Percentiles rank a stretch among this genome's conserved stretches.
These are phyloP conservation scores for Gopherus flavomarginatus DNA, from an alignment of 2,113 vertebrate species.

Conservation along the genomic window DNA sequence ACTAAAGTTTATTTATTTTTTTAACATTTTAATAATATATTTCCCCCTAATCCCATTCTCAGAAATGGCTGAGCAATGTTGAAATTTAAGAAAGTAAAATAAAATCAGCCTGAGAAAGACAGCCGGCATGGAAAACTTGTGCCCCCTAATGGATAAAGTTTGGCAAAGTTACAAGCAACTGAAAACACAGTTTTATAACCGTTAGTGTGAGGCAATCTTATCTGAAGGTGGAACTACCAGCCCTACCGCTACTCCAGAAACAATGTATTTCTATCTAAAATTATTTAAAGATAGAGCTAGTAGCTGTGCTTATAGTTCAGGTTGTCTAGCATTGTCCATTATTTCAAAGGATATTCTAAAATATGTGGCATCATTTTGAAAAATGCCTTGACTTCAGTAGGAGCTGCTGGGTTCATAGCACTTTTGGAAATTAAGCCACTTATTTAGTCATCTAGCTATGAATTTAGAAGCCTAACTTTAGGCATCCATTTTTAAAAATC, in stretches of 20 bases:
- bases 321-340: background rate
- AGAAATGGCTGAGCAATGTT: constrained; percentile 64
- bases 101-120: constrained; percentile 67
- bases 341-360: background rate
- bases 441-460: background rate
- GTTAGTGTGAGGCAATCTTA: constrained; percentile 17
- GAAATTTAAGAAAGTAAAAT: constrained; percentile 62
- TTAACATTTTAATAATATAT: constrained; percentile 41
- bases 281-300: background rate
- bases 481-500: background rate
- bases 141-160: constrained; percentile 18
- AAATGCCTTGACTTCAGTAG: background rate
- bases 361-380: background rate
- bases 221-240: background rate
- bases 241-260: background rate
- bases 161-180: constrained; percentile 50
- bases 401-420: background rate
- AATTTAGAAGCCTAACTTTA: accelerated
- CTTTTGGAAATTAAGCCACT: background rate
- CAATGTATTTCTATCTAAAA: background rate
- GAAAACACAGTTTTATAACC: constrained; percentile 51
- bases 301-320: background rate
- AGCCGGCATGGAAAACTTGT: constrained; percentile 62
- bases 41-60: constrained; percentile 51
- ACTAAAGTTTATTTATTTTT: background rate